These are phyloP conservation scores for Agrochola litura DNA, from an alignment of 2,888 invertebrate species.

Conservation along the genomic window DNA sequence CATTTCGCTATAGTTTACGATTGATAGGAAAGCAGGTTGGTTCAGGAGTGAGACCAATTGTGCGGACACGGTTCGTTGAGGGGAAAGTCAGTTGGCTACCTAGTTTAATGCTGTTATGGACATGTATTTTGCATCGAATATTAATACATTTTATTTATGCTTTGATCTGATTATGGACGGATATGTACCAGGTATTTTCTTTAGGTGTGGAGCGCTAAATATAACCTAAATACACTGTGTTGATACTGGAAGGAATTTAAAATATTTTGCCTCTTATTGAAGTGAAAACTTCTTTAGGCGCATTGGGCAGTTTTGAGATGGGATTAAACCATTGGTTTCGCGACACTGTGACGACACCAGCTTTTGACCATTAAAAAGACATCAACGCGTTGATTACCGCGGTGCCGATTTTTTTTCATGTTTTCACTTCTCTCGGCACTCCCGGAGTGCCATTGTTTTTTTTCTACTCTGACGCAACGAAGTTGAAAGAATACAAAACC, in stretches of 20 bases:
- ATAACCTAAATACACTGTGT: neutral
- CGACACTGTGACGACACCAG: no score
- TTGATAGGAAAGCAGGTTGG: slow-evolving; percentile 67
- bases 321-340: no score
- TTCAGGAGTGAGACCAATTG: slow-evolving; percentile 74
- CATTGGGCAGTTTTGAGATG: no score
- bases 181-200: slow-evolving; percentile 23
- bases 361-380: no score
- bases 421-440: no score
- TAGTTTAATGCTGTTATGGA: slow-evolving; percentile 46
- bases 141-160: slow-evolving; percentile 59
- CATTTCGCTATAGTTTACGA: slow-evolving; percentile 54
- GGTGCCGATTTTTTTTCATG: no score
- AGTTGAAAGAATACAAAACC: neutral
- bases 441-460: no score
- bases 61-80: slow-evolving; percentile 72
- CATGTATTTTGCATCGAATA: slow-evolving; percentile 61
- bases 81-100: slow-evolving; percentile 72
- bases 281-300: no score
- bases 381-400: no score
- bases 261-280: no score
- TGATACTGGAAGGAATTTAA: neutral
- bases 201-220: slow-evolving; percentile 1
- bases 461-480: neutral
- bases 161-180: slow-evolving; percentile 42